Evolutionary conservation across 92 coral and sea anemone species (phyloP).

Genomic region (Epizoanthus illoricatus): DNA sequence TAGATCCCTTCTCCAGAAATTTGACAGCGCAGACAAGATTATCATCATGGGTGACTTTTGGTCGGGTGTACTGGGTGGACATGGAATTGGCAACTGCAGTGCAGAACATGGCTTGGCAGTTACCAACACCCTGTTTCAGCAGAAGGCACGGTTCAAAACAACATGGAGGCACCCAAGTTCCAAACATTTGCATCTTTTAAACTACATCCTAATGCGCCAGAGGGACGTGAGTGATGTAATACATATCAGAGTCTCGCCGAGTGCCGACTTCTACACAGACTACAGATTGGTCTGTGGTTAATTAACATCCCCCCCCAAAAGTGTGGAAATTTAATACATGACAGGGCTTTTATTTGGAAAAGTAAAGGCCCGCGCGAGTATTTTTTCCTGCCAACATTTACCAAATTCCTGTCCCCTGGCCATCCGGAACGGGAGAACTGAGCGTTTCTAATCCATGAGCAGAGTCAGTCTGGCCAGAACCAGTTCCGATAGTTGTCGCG

Average conservation of each 20-base stretch:
- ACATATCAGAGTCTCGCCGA: constrained; percentile 1
- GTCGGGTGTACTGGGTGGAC: constrained; percentile 36
- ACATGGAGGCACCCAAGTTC: constrained; percentile 42
- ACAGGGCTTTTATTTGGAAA: too few relatives aligned
- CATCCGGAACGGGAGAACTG: too few relatives aligned
- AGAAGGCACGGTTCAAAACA: constrained; percentile 13
- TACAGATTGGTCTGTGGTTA: too few relatives aligned
- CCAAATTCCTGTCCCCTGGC: too few relatives aligned
- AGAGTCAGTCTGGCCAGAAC: too few relatives aligned
- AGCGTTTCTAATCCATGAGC: neutral
- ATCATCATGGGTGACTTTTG: constrained; percentile 45
- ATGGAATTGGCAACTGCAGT: constrained; percentile 42
- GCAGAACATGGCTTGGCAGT: constrained; percentile 30
- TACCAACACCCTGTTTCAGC: constrained; percentile 49
- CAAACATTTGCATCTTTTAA: constrained; percentile 24
- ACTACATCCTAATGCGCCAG: constrained; percentile 8
- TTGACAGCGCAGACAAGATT: constrained; percentile 27
- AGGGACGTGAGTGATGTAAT: neutral
- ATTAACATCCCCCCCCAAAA: too few relatives aligned
- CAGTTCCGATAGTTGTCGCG: too few relatives aligned
- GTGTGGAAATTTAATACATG: too few relatives aligned
- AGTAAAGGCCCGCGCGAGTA: too few relatives aligned
- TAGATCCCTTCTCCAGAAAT: neutral
- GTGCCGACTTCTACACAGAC: neutral
- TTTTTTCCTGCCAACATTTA: too few relatives aligned